Base-by-base conservation (phyloP, 2,888 invertebrate genomes). In the Agriotes lineatus region DNA sequence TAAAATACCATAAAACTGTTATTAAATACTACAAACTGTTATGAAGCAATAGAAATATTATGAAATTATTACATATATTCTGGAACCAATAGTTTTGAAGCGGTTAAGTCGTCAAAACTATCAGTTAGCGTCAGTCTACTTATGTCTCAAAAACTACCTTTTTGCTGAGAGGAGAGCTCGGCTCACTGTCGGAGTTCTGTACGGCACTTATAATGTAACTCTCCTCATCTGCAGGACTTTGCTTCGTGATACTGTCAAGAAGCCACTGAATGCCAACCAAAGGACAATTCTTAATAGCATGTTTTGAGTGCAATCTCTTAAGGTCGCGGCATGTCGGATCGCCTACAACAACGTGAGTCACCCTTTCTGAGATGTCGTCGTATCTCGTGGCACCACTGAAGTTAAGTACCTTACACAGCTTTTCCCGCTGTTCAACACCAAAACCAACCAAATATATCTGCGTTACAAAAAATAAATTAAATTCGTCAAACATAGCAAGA, bases 351-450 rank as follows among this genome's bases (percentile, higher is more conserved):
- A 94, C 90, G 84, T 97, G 97, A 0, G 96, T 94, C 1, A 94
- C 86, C 68, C 92, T 88, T 70, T 92, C 92, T 75, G 90, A 90
- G 39, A 95, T 87, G 59, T 90, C 88, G 80, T 93, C 92, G 78
- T 93, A 90, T 60, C 96, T 88, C 14, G 93, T 93, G 20, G 94
- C 96, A n/a, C 96, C 95, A 58, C 93, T 92, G 4, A 90, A 88
- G 80, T 93, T 93, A 16, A 94, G 84, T 52, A 94, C 88, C 74
- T 87, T 88, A 70, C 89, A 87, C 2, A 94, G 77, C 81, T 91
- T 93, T 71, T 93, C 93, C 10, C 88, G 84, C 67, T 90, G 88
- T 37, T 85, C 86, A 0, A 83, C 70, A n/a, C 84, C 83, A 78
- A 93, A 92, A 4, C 93, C 94, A 73, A 89, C 87, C 33, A 93